phyloP scores from a whole-genome alignment of 2,113 vertebrate species.

The Plestiodon gilberti region DNA sequence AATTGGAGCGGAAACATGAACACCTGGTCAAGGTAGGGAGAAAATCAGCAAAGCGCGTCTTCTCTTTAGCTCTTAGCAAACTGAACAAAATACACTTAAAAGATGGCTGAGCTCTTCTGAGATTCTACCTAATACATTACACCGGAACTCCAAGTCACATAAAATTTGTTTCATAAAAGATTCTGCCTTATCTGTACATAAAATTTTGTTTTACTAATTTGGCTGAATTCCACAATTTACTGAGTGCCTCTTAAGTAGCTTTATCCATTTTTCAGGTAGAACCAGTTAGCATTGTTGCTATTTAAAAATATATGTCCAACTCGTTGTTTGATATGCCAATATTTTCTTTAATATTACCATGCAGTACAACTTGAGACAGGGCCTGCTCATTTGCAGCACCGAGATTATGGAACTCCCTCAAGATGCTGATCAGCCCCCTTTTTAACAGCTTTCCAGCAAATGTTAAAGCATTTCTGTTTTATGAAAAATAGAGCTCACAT shows the following conservation, averaged over 20 bases:
- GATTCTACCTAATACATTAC: neutral
- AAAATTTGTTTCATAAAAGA: neutral
- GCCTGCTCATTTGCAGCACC: too few species aligned
- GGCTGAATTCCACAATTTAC: neutral
- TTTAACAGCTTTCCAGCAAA: too few species aligned
- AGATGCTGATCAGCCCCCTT: too few species aligned
- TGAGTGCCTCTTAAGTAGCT: neutral
- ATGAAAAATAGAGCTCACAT: too few species aligned
- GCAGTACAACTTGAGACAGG: neutral
- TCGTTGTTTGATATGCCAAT: neutral
- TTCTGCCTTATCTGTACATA: neutral
- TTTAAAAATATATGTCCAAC: neutral
- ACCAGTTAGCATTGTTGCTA: neutral
- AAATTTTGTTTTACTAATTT: neutral
- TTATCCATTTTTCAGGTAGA: neutral
- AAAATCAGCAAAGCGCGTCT: neutral
- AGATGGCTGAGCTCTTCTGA: neutral
- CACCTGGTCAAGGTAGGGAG: constrained; percentile 88
- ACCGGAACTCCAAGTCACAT: neutral
- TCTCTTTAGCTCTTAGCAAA: neutral
- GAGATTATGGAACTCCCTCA: too few species aligned
- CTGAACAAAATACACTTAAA: neutral
- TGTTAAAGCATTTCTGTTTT: too few species aligned
- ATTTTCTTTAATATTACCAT: neutral
- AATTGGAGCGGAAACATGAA: constrained; percentile 89